Conservation (phyloP, 2,797 vertebrate species). For the Threskiornis aethiopicus region DNA sequence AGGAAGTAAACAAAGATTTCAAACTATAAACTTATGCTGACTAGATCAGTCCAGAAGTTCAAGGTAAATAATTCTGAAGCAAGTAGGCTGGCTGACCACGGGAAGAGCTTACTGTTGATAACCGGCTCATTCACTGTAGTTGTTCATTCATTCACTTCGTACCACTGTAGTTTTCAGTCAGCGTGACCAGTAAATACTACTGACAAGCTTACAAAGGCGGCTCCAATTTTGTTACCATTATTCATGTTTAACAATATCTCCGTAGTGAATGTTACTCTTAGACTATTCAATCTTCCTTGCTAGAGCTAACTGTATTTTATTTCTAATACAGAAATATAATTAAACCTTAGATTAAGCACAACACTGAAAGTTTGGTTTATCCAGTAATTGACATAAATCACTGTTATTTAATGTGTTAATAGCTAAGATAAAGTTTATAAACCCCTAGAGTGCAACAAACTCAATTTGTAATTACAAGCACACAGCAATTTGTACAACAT, state of each 20-base stretch:
- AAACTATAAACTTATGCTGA: not conserved
- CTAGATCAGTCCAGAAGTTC: not conserved
- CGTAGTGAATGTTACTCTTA: not conserved
- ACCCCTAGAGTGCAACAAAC: slow-evolving; percentile 54
- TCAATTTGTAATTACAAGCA: slow-evolving; percentile 59
- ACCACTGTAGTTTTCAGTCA: not conserved
- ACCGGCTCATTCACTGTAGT: not conserved
- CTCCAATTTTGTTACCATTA: not conserved
- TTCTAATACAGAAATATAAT: not conserved
- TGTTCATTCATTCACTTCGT: not conserved
- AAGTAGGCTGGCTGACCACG: not conserved
- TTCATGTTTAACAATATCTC: not conserved
- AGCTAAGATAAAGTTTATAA: slow-evolving; percentile 62
- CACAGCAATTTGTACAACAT: slow-evolving; percentile 39
- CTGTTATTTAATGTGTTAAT: slow-evolving; percentile 54
- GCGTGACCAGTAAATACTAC: not conserved
- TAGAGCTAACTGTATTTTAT: not conserved
- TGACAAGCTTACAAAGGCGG: not conserved
- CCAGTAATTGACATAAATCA: slow-evolving; percentile 41
- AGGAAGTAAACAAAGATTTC: not conserved
- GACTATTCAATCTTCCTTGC: not conserved
- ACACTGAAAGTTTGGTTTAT: slow-evolving; percentile 19
- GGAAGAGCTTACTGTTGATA: not conserved
- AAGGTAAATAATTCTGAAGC: not conserved
- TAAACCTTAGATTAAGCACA: not conserved